These are phyloP conservation scores for Pteronotus mesoamericanus DNA, from an alignment of 2,797 vertebrate species.

Conservation along the genomic window DNA sequence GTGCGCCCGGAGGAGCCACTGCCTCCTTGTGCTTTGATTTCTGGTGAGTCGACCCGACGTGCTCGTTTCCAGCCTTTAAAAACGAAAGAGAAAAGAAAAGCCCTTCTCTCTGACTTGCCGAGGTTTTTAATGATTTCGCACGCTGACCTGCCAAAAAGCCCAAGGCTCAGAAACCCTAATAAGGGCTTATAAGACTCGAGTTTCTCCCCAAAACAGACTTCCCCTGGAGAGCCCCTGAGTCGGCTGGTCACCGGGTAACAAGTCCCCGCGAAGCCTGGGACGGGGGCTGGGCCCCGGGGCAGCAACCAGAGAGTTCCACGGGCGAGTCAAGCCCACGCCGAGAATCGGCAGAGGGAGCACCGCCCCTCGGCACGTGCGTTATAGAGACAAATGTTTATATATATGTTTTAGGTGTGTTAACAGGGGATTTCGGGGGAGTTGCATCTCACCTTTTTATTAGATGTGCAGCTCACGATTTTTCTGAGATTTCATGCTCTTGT, in stretches of 20 bases:
- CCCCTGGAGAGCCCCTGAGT: background rate
- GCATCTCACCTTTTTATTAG: background rate
- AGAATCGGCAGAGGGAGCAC: background rate
- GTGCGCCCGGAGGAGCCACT: background rate
- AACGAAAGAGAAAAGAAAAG: background rate
- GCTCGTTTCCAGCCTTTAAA: background rate
- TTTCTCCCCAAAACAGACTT: background rate
- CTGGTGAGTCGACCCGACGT: background rate
- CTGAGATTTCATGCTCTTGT: background rate
- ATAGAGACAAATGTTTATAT: background rate
- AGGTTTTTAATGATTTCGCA: slow-evolving; percentile 42
- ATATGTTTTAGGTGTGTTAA: background rate
- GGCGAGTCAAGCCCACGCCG: background rate
- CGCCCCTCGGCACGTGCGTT: background rate
- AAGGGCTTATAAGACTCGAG: background rate
- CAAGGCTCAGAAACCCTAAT: slow-evolving; percentile 25
- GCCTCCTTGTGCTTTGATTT: background rate
- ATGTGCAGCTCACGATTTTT: background rate
- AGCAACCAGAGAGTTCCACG: background rate
- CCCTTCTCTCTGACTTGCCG: background rate
- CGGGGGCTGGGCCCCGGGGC: background rate
- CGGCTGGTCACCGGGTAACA: background rate
- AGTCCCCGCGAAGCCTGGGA: background rate
- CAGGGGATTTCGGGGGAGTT: background rate
- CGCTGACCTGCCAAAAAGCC: slow-evolving; percentile 39